These are phyloP conservation scores for Dorcus parallelipipedus DNA, from an alignment of 2,888 invertebrate genomes.

Conservation along the genomic window DNA sequence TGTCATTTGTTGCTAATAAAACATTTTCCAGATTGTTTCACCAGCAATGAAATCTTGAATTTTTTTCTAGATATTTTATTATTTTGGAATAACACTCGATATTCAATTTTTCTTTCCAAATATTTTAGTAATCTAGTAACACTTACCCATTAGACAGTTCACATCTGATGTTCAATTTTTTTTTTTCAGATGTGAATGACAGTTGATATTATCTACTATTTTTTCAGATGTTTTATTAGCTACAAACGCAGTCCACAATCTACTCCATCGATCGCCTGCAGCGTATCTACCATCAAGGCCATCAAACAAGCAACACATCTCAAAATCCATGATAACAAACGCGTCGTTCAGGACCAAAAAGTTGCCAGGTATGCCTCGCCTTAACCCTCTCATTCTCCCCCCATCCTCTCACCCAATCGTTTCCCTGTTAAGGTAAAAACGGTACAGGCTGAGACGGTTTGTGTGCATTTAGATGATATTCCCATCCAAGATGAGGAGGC, in stretches of 20 bases:
- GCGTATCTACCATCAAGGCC: slow-evolving; percentile 39
- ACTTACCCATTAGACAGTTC: too few relatives aligned
- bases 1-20: too few relatives aligned
- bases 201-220: too few relatives aligned
- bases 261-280: slow-evolving; percentile 58
- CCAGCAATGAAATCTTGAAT: too few relatives aligned
- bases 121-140: too few relatives aligned
- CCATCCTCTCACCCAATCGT: background rate
- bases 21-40: too few relatives aligned
- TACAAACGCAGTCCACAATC: slow-evolving; percentile 83
- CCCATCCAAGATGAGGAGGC: slow-evolving; percentile 75
- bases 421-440: slow-evolving; percentile 13
- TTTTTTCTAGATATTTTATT: background rate
- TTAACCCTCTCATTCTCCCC: slow-evolving; percentile 1
- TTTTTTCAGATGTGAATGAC: background rate
- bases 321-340: slow-evolving; percentile 96
- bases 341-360: slow-evolving; percentile 97
- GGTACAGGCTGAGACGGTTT: slow-evolving; percentile 17
- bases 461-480: slow-evolving; percentile 69
- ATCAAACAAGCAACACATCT: slow-evolving; percentile 57
- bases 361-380: slow-evolving; percentile 72
- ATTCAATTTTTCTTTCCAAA: too few relatives aligned
- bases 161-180: too few relatives aligned
- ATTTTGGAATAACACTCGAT: too few relatives aligned
- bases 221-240: slow-evolving; percentile 68